Evolutionary conservation across 2,888 invertebrate species (phyloP).

Genomic region (Hoplodrina ambigua): DNA sequence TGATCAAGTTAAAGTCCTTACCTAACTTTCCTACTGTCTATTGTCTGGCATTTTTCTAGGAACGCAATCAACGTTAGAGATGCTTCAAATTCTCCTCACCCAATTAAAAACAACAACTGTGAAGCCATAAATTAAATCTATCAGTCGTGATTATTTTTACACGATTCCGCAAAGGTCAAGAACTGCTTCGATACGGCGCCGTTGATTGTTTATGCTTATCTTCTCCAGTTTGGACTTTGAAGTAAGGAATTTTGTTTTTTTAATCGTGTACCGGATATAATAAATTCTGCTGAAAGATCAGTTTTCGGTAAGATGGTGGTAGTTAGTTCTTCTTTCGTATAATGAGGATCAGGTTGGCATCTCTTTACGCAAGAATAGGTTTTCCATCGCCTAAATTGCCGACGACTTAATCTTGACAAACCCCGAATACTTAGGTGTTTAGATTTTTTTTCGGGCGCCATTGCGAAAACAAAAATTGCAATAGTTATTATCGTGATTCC

Average conservation of each 20-base stretch:
- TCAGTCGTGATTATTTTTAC: constrained; percentile 36
- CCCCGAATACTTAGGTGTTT: too few species aligned
- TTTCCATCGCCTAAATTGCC: too few species aligned
- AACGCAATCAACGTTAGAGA: constrained; percentile 13
- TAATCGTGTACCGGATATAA: constrained; percentile 9
- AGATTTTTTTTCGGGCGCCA: too few species aligned
- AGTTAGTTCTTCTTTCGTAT: not conserved
- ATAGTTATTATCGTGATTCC: too few species aligned
- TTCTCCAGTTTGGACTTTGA: constrained; percentile 2
- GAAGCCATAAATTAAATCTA: constrained; percentile 43
- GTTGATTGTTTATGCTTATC: constrained; percentile 22
- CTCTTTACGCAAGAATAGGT: too few species aligned
- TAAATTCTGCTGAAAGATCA: not conserved
- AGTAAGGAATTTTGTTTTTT: constrained; percentile 10
- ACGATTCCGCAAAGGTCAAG: constrained; percentile 29
- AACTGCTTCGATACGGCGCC: constrained; percentile 15
- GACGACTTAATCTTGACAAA: too few species aligned
- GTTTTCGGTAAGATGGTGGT: too few species aligned
- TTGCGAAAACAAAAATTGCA: too few species aligned
- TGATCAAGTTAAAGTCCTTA: too few species aligned
- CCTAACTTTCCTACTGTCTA: not conserved
- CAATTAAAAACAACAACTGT: constrained; percentile 26
- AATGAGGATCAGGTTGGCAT: too few species aligned
- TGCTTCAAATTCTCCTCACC: constrained; percentile 27
- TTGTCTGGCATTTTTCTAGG: not conserved